These are phyloP conservation scores for Phylloscopus trochiloides DNA, from an alignment of 2,113 vertebrate genomes.

Conservation along the genomic window DNA sequence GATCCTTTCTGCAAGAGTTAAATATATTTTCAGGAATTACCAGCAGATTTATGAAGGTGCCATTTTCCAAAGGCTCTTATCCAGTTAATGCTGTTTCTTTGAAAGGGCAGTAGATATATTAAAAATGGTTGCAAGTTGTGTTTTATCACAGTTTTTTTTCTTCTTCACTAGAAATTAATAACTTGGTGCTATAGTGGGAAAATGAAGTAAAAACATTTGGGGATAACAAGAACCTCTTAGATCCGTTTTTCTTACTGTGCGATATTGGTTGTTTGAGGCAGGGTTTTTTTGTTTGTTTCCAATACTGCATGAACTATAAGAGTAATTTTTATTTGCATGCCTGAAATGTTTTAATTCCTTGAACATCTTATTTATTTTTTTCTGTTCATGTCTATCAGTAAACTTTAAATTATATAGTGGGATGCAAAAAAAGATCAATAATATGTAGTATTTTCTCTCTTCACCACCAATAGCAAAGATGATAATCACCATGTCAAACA, in stretches of 20 bases:
- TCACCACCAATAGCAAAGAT: not conserved
- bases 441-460: not conserved
- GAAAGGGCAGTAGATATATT: not conserved
- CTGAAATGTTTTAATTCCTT: not conserved
- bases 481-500: not conserved
- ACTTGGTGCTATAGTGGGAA: not conserved
- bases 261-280: not conserved
- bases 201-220: not conserved
- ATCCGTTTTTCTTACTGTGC: not conserved
- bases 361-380: not conserved
- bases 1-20: not conserved
- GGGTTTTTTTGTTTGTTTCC: not conserved
- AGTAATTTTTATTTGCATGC: not conserved
- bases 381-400: not conserved
- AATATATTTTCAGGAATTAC: not conserved
- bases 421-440: not conserved
- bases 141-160: not conserved
- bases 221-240: not conserved
- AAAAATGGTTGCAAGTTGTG: not conserved
- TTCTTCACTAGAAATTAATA: not conserved
- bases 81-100: not conserved
- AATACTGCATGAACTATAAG: not conserved
- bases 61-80: not conserved
- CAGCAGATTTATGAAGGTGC: not conserved
- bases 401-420: not conserved